Percentiles rank a stretch among this genome's conserved stretches.
These are phyloP conservation scores for Pachymerium ferrugineum DNA, from an alignment of 2,888 invertebrate species.

Conservation along the genomic window DNA sequence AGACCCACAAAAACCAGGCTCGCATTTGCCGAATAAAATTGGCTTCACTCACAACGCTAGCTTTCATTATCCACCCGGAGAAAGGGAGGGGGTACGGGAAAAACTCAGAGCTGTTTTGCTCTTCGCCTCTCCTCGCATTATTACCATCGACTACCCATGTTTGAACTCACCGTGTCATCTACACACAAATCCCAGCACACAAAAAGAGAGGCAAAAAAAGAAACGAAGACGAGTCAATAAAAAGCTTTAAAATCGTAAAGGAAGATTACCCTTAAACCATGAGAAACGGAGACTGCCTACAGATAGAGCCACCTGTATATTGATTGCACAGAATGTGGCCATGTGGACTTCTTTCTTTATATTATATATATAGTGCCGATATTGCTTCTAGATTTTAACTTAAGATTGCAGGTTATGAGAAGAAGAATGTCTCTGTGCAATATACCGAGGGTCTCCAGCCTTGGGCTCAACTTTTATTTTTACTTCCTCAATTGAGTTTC, in stretches of 20 bases:
- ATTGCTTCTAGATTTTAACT: slow-evolving; percentile 13
- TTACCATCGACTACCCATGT: slow-evolving; percentile 9
- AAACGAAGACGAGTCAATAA: slow-evolving; percentile 13
- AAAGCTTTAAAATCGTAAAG: slow-evolving; percentile 19
- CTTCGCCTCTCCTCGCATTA: not conserved
- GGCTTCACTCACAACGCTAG: slow-evolving; percentile 27
- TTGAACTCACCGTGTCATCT: slow-evolving; percentile 24
- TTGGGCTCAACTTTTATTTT: not conserved
- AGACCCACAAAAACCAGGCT: slow-evolving; percentile 24
- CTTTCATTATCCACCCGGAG: slow-evolving; percentile 16
- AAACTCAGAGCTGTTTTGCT: slow-evolving; percentile 15
- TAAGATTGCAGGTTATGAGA: slow-evolving; percentile 15
- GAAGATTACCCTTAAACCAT: slow-evolving; percentile 23
- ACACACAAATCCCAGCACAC: slow-evolving; percentile 19
- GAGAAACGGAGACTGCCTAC: slow-evolving; percentile 11
- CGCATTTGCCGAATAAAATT: slow-evolving; percentile 22
- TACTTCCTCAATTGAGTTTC: not conserved
- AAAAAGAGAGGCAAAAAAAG: not conserved
- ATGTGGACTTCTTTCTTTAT: not conserved
- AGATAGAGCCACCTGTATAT: slow-evolving; percentile 25
- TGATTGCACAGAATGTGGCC: slow-evolving; percentile 16
- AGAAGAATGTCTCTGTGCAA: not conserved
- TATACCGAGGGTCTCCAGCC: not conserved
- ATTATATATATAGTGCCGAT: not conserved
- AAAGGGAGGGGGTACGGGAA: too few species aligned